phyloP scores from a whole-genome alignment of 2,888 invertebrate genomes.

The Erannis defoliaria region DNA sequence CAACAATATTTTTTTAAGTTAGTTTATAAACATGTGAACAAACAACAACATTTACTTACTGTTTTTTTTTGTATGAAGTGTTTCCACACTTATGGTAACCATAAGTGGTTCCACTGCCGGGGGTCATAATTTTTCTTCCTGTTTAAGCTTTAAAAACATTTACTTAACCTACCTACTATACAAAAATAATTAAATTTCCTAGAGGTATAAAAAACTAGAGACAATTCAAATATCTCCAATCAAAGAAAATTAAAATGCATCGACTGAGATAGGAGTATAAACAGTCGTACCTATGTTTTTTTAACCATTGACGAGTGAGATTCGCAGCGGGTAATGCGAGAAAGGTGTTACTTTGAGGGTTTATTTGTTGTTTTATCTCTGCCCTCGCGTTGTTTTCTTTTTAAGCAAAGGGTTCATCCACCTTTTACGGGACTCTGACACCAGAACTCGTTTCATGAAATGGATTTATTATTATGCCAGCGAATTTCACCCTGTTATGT shows the following conservation, averaged over 20 bases:
- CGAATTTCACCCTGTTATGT: constrained; percentile 1
- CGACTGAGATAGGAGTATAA: no score
- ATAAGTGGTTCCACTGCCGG: no score
- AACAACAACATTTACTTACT: no score
- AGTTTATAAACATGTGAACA: no score
- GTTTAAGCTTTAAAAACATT: no score
- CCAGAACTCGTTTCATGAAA: constrained; percentile 10
- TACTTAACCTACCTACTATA: background rate
- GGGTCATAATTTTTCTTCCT: no score
- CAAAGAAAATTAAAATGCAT: background rate
- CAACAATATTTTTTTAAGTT: no score
- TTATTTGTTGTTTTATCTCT: constrained; percentile 19
- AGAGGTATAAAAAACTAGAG: no score
- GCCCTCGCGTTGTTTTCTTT: constrained; percentile 20
- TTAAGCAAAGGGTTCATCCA: constrained; percentile 14
- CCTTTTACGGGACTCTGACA: constrained; percentile 20
- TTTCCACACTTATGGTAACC: no score
- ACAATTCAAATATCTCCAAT: no score
- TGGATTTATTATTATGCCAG: constrained; percentile 7
- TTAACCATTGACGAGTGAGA: constrained; percentile 4
- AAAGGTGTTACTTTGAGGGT: constrained; percentile 12
- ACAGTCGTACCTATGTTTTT: background rate
- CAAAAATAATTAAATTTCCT: no score
- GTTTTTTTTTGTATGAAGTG: no score
- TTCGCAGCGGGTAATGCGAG: constrained; percentile 7